These are phyloP conservation scores for Holacanthus passer DNA, from an alignment of 2,113 vertebrate species.

Conservation along the genomic window DNA sequence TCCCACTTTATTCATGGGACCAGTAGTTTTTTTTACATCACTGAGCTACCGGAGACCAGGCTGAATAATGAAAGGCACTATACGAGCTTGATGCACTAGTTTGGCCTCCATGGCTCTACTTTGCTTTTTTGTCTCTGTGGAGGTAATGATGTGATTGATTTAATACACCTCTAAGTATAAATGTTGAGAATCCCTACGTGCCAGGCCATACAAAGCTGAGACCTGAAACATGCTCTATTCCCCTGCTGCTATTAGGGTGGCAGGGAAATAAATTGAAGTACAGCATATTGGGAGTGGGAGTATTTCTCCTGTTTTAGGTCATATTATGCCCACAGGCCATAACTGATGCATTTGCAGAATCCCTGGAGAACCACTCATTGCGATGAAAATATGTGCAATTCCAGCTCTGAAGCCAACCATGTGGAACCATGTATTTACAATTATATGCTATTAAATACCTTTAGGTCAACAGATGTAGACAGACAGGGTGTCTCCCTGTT, in stretches of 20 bases:
- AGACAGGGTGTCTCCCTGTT: not conserved
- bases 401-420: not conserved
- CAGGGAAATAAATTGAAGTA: conserved; percentile 24
- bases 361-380: conserved; percentile 16
- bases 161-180: conserved; percentile 2
- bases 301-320: conserved; percentile 37
- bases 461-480: conserved; percentile 16
- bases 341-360: conserved; percentile 27
- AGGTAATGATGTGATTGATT: conserved; percentile 31
- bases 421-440: conserved; percentile 28
- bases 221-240: not conserved
- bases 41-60: not conserved
- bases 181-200: conserved; percentile 1
- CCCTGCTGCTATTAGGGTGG: conserved; percentile 31
- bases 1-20: not conserved
- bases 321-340: conserved; percentile 12
- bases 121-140: conserved; percentile 9
- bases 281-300: not conserved
- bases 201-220: not conserved
- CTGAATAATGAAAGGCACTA: not conserved
- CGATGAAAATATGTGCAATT: conserved; percentile 11
- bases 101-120: not conserved
- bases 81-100: not conserved
- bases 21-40: not conserved
- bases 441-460: conserved; percentile 17